phyloP scores from a whole-genome alignment of 92 coral and sea anemone species.

The Metridium senile region DNA sequence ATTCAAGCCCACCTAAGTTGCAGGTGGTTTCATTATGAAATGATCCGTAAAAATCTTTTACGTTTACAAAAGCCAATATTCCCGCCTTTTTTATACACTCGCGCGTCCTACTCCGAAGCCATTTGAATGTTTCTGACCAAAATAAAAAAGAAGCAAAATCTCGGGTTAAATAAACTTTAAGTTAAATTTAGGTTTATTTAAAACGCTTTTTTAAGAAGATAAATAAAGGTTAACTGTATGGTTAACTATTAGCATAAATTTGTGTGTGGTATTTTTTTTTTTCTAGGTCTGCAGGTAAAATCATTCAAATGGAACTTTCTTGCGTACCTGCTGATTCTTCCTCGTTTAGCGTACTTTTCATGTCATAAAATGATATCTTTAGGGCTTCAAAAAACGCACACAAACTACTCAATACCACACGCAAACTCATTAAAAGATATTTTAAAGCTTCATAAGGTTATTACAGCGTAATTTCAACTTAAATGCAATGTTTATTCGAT shows the following conservation, averaged over 20 bases:
- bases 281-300: no score
- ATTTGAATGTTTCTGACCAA: neutral
- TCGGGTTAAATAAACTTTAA: neutral
- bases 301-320: no score
- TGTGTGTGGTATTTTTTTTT: no score
- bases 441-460: neutral
- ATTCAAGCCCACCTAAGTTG: neutral
- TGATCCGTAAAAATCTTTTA: neutral
- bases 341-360: neutral
- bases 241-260: no score
- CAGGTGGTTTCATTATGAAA: conserved; percentile 26
- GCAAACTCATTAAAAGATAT: neutral
- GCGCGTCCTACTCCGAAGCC: conserved; percentile 13
- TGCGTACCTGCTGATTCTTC: no score
- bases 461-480: neutral
- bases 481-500: neutral
- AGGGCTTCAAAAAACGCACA: neutral
- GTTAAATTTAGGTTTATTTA: no score
- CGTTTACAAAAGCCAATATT: neutral
- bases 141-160: neutral
- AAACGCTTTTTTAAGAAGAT: no score
- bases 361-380: neutral
- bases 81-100: conserved; percentile 5
- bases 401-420: neutral
- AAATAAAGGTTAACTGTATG: no score